Percentiles rank a stretch among this genome's conserved stretches.
These are phyloP conservation scores for Chloroclysta siterata DNA, from an alignment of 2,888 invertebrate genomes.

Conservation along the genomic window DNA sequence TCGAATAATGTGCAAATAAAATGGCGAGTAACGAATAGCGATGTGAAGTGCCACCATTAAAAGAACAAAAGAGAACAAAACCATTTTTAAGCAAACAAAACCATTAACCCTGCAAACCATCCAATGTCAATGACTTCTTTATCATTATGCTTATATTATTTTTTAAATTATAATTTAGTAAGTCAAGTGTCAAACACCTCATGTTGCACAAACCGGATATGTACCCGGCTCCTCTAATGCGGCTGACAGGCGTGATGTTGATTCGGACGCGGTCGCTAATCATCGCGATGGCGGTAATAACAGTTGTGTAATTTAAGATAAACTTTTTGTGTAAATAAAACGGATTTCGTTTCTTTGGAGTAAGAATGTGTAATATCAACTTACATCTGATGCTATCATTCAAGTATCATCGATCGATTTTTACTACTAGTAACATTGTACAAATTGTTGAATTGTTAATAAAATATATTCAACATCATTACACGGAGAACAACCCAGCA, in stretches of 20 bases:
- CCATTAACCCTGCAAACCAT: background rate
- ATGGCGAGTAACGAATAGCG: no score
- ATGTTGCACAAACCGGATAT: slow-evolving; percentile 13
- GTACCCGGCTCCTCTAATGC: slow-evolving; percentile 3
- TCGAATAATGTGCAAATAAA: no score
- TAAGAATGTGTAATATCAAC: background rate
- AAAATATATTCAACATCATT: no score
- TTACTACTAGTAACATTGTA: no score
- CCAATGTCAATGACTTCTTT: slow-evolving; percentile 2
- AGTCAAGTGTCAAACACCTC: slow-evolving; percentile 2
- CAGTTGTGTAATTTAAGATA: background rate
- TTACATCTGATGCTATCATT: no score
- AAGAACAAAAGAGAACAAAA: no score
- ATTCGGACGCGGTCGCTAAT: slow-evolving; percentile 16
- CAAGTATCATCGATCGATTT: no score
- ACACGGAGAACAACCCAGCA: no score
- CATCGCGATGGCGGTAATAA: background rate
- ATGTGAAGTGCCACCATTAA: no score
- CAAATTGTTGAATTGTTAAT: no score
- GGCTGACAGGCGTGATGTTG: slow-evolving; percentile 11
- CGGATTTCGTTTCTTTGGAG: background rate
- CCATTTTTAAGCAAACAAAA: background rate
- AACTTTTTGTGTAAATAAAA: background rate
- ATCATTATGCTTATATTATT: slow-evolving; percentile 2
- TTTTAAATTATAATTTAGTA: background rate